phyloP scores from a whole-genome alignment of 2,888 invertebrate species.

The Archips crataeganus region DNA sequence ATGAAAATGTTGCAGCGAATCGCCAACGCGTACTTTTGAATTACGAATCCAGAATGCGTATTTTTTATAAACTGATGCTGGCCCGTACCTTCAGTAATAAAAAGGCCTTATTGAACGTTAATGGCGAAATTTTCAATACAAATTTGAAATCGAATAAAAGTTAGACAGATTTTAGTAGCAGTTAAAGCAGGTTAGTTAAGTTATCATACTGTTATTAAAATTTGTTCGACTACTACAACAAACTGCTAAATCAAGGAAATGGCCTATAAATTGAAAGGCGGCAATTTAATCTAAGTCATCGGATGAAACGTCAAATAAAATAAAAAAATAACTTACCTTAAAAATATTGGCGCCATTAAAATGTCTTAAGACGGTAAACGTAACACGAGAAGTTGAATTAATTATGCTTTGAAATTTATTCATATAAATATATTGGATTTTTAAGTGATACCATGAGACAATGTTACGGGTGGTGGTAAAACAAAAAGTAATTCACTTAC shows the following conservation, averaged over 20 bases:
- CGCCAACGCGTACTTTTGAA: background rate
- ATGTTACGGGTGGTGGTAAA: background rate
- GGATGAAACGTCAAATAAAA: constrained; percentile 10
- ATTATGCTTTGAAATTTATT: background rate
- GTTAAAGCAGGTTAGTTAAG: background rate
- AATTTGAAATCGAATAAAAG: background rate
- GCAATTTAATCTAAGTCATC: background rate
- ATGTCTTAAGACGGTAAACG: constrained; percentile 8
- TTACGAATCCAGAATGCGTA: background rate
- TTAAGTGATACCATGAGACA: background rate
- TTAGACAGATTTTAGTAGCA: no score
- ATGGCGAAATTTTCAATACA: background rate
- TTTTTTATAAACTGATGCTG: background rate
- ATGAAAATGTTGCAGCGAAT: background rate
- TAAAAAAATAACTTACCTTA: background rate
- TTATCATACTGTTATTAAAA: background rate
- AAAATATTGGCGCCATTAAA: constrained; percentile 13
- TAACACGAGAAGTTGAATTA: constrained; percentile 20
- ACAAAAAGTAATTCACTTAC: background rate
- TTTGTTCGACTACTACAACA: background rate
- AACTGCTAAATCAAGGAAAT: background rate
- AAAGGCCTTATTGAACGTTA: background rate
- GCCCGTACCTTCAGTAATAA: background rate
- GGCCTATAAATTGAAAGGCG: background rate
- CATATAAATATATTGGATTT: background rate